phyloP scores from a whole-genome alignment of 2,113 vertebrate species.

The Lampris incognitus region DNA sequence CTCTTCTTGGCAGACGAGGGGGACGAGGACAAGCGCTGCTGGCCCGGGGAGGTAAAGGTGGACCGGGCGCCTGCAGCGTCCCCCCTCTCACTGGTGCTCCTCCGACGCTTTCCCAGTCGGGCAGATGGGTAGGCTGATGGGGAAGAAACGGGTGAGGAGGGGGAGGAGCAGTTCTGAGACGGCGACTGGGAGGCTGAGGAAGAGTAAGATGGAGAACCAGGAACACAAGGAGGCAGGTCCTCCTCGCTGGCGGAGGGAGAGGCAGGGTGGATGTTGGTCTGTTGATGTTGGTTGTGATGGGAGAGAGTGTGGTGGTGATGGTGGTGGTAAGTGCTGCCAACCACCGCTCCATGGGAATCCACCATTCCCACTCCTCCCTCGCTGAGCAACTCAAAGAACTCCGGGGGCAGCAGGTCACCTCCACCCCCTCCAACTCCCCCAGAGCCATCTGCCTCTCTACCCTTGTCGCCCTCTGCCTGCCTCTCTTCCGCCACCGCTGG shows the following conservation, averaged over 20 bases:
- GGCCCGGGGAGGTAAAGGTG: slow-evolving; percentile 64
- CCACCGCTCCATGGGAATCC: slow-evolving; percentile 76
- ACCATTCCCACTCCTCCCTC: slow-evolving; percentile 78
- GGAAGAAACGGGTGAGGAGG: slow-evolving; percentile 78
- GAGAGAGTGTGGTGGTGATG: slow-evolving; percentile 22
- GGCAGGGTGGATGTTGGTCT: slow-evolving; percentile 63
- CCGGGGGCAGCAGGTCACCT: slow-evolving; percentile 83
- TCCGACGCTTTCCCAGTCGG: slow-evolving; percentile 78
- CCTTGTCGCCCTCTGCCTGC: slow-evolving; percentile 59
- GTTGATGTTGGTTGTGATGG: slow-evolving; percentile 75
- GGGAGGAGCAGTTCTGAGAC: slow-evolving; percentile 80
- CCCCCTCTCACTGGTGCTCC: slow-evolving; percentile 67
- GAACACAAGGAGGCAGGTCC: slow-evolving; percentile 80
- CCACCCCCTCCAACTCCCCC: slow-evolving; percentile 75
- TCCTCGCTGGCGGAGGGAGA: slow-evolving; percentile 82
- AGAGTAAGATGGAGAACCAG: slow-evolving; percentile 81
- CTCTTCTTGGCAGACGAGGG: slow-evolving; percentile 85
- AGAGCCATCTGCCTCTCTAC: slow-evolving; percentile 57
- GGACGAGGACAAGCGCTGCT: slow-evolving; percentile 61
- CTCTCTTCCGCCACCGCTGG: slow-evolving; percentile 74
- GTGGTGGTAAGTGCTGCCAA: slow-evolving; percentile 71
- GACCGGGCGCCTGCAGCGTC: slow-evolving; percentile 58
- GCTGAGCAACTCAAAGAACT: slow-evolving; percentile 86
- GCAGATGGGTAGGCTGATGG: slow-evolving; percentile 67
- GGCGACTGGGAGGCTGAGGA: slow-evolving; percentile 82